Percentiles rank a stretch among this genome's conserved stretches.
Evolutionary conservation across 2,888 invertebrate species (phyloP).

Genomic region (Leptodirus hochenwartii): DNA sequence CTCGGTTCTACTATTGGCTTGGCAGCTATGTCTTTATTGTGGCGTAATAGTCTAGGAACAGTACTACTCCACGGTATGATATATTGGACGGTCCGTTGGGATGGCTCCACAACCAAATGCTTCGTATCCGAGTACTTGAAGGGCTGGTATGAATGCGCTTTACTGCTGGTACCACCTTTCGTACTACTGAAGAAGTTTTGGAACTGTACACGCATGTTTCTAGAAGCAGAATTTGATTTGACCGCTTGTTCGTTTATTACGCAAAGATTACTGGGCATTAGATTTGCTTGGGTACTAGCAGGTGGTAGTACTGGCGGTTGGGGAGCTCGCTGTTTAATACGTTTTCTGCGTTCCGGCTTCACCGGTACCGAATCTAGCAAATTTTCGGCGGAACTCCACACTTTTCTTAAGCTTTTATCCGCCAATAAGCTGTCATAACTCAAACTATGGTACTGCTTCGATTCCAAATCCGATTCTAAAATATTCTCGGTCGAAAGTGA

Average conservation of each 20-base stretch:
- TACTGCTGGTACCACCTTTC: no score
- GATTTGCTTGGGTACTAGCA: no score
- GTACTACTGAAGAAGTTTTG: slow-evolving; percentile 7
- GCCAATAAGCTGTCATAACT: no score
- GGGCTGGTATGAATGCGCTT: no score
- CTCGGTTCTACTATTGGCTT: background rate
- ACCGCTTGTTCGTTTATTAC: slow-evolving; percentile 14
- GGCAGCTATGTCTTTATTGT: background rate
- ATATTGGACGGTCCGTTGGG: no score
- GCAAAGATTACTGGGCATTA: no score
- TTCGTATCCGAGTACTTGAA: no score
- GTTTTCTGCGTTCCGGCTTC: slow-evolving; percentile 22
- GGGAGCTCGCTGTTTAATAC: slow-evolving; percentile 22
- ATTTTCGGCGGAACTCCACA: slow-evolving; percentile 27
- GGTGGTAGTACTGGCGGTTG: slow-evolving; percentile 16
- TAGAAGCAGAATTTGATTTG: slow-evolving; percentile 16
- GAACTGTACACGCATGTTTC: slow-evolving; percentile 9
- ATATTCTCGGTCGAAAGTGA: slow-evolving; percentile 20
- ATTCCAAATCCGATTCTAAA: no score
- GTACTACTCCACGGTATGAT: slow-evolving; percentile 22
- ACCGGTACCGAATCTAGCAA: slow-evolving; percentile 18
- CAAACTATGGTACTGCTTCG: no score
- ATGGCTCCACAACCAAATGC: no score
- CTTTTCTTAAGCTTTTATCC: slow-evolving; percentile 18
- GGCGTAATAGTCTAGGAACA: slow-evolving; percentile 19